phyloP scores from a whole-genome alignment of 2,113 vertebrate genomes.

The Echinops telfairi region DNA sequence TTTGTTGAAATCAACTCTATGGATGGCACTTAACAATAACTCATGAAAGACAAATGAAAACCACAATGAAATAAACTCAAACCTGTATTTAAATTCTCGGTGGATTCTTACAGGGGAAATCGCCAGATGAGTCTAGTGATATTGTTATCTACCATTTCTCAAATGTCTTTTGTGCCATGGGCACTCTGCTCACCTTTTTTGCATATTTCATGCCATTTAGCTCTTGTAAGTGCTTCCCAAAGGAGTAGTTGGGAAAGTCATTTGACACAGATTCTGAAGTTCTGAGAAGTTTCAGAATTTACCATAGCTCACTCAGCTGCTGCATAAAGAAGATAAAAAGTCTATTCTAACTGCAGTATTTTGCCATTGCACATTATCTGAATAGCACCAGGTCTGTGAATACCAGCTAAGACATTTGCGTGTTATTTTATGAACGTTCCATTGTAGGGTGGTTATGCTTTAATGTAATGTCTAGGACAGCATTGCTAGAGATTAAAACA shows the following conservation, averaged over 20 bases:
- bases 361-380: not conserved
- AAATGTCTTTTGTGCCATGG: no score
- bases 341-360: not conserved
- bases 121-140: no score
- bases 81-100: no score
- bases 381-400: not conserved
- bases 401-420: not conserved
- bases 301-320: not conserved
- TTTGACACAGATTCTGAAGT: slow-evolving; percentile 23
- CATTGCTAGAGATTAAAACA: slow-evolving; percentile 29
- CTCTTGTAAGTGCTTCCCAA: not conserved
- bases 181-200: not conserved
- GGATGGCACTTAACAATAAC: no score
- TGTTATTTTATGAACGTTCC: not conserved
- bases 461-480: slow-evolving; percentile 21
- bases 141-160: no score
- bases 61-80: no score
- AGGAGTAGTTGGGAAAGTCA: not conserved
- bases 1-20: no score
- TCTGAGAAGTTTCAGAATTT: slow-evolving; percentile 38
- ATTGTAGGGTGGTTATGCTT: not conserved
- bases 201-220: slow-evolving; percentile 11
- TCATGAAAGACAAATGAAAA: no score
- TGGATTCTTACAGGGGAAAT: no score
- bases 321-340: slow-evolving; percentile 3